Evolutionary conservation across 2,888 invertebrate species (phyloP), one percentile per base, ranked within the genome.

Genomic region (Drosophila emarginata): DNA sequence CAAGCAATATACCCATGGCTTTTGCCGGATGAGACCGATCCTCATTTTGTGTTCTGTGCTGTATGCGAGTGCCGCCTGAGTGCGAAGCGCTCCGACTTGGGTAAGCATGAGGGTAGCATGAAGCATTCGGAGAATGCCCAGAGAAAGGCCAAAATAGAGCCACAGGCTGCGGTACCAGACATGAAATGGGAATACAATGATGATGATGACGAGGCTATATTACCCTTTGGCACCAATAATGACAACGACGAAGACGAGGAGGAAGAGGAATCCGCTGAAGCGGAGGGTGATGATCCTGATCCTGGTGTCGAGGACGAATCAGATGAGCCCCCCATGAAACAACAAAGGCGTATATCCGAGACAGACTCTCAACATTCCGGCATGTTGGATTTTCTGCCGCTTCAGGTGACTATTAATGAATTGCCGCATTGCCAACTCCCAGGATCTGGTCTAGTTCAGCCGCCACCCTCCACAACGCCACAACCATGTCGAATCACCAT

Each of bases 51-150:
- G 7, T 87, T 87, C 57, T 87, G 87, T 51, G 81, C 83, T 3
- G 59, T 89, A 4, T 87, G 87, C 51, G 87, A 87, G 45, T 87
- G 87, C 32, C 74, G 87, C 0, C 59, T 87, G 2, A 89, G 89
- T 45, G 89, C 89, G n/a, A 87, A 87, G 45, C 82, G 89, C 1
- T 89, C 89, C 0, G 87, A 87, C 59, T 61, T 87, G 2, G 89
- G 89, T 15, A 87, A 87, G 53, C 87, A 87, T 26, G 87, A 87
- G 66, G 88, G 89, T 64, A 87, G 87, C 72, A 89, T 89, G 1
- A 87, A 87, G 15, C 87, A 87, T 26, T 74, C 89, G 11, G 89
- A 87, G 23, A 87, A 87, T 40, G 75, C 89, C 0, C 77, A 87
- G 26, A 78, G 89, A 6, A 87, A 89, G 12, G 59, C 79, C 39